A percentile compares a stretch with the other conserved stretches of the same genome.
Evolutionary conservation across 2,113 vertebrate genomes (phyloP).

Genomic region (Dissostichus mawsoni): DNA sequence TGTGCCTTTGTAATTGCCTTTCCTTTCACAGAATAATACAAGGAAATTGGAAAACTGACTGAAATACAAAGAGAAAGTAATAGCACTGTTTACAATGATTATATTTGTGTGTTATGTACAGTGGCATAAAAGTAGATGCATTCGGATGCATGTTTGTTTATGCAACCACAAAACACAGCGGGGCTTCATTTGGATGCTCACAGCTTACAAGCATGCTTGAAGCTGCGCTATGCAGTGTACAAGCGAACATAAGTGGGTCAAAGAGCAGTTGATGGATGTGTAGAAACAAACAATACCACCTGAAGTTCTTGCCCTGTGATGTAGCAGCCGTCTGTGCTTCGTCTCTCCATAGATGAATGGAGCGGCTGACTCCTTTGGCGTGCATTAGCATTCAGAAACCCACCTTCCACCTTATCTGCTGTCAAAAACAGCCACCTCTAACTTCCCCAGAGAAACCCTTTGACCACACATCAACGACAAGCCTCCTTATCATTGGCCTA

Average conservation of each 20-base stretch:
- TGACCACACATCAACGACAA: slow-evolving; percentile 70
- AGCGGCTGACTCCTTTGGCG: slow-evolving; percentile 45
- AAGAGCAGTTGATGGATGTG: slow-evolving; percentile 14
- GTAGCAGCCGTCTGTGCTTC: slow-evolving; percentile 35
- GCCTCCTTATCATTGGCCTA: slow-evolving; percentile 60
- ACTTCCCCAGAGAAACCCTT: slow-evolving; percentile 58
- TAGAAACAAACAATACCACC: slow-evolving; percentile 39
- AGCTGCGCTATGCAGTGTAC: not conserved
- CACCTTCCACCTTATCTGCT: slow-evolving; percentile 65
- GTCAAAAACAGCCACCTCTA: slow-evolving; percentile 68
- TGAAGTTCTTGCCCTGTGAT: slow-evolving; percentile 31
- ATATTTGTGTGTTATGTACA: slow-evolving; percentile 21
- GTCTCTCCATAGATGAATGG: slow-evolving; percentile 54
- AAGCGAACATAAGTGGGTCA: slow-evolving; percentile 33
- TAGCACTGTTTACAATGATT: slow-evolving; percentile 43
- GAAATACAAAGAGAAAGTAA: slow-evolving; percentile 48
- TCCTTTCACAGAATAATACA: slow-evolving; percentile 36
- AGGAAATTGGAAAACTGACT: slow-evolving; percentile 30
- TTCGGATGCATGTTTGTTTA: not conserved
- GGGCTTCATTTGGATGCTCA: not conserved
- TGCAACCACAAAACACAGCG: too few relatives aligned
- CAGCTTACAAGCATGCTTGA: not conserved
- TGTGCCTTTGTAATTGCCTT: slow-evolving; percentile 60
- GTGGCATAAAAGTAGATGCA: slow-evolving; percentile 1
- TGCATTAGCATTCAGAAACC: slow-evolving; percentile 65